Evolutionary conservation across 1,140 invertebrate species (phyloP).

Genomic region (Microplitis mediator): DNA sequence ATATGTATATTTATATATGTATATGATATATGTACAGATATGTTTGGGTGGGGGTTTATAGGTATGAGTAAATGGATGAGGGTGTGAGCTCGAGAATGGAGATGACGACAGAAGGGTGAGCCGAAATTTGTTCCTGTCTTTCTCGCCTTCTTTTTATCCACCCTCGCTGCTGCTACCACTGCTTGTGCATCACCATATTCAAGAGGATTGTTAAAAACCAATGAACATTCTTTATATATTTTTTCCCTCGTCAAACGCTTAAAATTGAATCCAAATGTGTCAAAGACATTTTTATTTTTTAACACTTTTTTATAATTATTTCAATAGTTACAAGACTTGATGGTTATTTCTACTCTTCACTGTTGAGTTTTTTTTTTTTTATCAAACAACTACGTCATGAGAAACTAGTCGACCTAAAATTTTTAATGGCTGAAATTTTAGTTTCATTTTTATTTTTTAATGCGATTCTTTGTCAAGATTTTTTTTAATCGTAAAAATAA

Average conservation of each 20-base stretch:
- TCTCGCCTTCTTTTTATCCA: background rate
- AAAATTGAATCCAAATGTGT: background rate
- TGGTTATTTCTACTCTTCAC: too few relatives aligned
- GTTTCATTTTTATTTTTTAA: too few relatives aligned
- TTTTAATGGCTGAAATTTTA: too few relatives aligned
- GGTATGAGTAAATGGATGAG: too few relatives aligned
- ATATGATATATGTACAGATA: background rate
- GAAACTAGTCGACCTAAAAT: too few relatives aligned
- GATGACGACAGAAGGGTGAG: constrained; percentile 12
- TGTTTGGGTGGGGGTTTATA: too few relatives aligned
- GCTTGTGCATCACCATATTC: constrained; percentile 21
- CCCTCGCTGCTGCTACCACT: background rate
- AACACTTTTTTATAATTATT: background rate
- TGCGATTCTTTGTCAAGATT: too few relatives aligned
- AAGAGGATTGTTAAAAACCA: constrained; percentile 23
- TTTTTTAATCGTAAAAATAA: too few relatives aligned
- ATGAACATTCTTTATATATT: constrained; percentile 10
- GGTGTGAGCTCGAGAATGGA: background rate
- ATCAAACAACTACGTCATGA: too few relatives aligned
- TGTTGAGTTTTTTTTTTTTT: too few relatives aligned
- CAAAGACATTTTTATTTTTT: background rate
- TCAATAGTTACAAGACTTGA: background rate
- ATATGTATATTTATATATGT: background rate
- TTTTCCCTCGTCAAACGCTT: too few relatives aligned
- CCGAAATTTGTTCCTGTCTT: background rate